These are phyloP conservation scores for Holotrichia oblita DNA, from an alignment of 1,140 invertebrate genomes.

Conservation along the genomic window DNA sequence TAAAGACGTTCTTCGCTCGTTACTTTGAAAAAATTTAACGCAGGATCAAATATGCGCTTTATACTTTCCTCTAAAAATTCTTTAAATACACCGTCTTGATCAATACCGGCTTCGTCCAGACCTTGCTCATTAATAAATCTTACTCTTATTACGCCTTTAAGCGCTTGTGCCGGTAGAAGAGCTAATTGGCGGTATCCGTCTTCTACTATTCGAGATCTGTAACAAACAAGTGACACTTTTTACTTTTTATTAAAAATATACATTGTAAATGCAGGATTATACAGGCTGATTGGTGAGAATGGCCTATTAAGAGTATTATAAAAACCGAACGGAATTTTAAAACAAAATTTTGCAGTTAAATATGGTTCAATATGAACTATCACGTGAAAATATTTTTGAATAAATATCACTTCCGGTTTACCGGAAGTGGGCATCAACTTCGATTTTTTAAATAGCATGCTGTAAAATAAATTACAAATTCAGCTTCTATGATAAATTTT, in stretches of 20 bases:
- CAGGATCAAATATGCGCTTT: slow-evolving; percentile 96
- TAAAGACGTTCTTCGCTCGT: slow-evolving; percentile 96
- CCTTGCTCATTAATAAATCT: slow-evolving; percentile 98
- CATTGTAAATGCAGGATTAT: no score
- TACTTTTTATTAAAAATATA: not conserved
- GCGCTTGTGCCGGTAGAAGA: slow-evolving; percentile 80
- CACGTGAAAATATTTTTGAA: no score
- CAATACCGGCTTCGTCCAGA: slow-evolving; percentile 98
- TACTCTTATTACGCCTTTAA: slow-evolving; percentile 96
- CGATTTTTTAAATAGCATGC: no score
- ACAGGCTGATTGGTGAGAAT: no score
- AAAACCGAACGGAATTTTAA: no score
- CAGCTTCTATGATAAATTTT: no score
- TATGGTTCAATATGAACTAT: no score
- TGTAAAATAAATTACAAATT: no score
- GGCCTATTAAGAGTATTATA: no score
- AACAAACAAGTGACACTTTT: slow-evolving; percentile 35
- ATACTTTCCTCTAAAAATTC: slow-evolving; percentile 99
- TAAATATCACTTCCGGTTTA: no score
- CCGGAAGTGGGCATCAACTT: no score
- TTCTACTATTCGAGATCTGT: slow-evolving; percentile 87
- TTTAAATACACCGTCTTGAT: slow-evolving; percentile 98
- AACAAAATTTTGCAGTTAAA: no score
- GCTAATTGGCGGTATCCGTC: slow-evolving; percentile 96
- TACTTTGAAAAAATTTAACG: slow-evolving; percentile 93